Base-by-base conservation (phyloP, 2,888 invertebrate species). In the Athalia rosae region DNA sequence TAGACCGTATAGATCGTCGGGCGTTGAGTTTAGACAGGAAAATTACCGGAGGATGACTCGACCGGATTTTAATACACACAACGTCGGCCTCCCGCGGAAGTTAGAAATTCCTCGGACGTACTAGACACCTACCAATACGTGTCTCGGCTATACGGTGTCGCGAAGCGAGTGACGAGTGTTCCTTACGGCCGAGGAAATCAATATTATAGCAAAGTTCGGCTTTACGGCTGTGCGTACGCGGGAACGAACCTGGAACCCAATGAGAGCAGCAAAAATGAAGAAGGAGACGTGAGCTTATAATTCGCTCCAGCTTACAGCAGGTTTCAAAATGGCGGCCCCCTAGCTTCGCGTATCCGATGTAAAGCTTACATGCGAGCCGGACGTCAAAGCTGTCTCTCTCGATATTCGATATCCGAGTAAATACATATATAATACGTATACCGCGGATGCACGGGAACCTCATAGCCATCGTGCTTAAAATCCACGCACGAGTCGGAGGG, bases 1-100 rank as follows among this genome's bases (percentile, higher is more conserved):
- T 50, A 53, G 53, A 28, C 48, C 53, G 13, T n/a, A 28, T 62
- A 48, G 61, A 74, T 62, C 41, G 47, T 8, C 74, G 47, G 64
- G 47, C 74, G 59, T 13, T 48, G 74, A 62, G 74, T 61, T 61
- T 61, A 62, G 74, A 74, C 61, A 74, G 74, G 59, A 74, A 74
- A 74, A 74, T 74, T 74, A 74, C 74, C n/a, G 61, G 13, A 45
- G 61, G 74, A 62, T 74, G 74, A 74, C 74, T 61, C 74, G 61
- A 48, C 74, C 61, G 62, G 13, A 74, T 74, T 74, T 74, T 61
- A 74, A 74, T 74, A 74, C n/a, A 61, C 2, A 61, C 61, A 47
- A 43, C 28, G 62, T 28, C 28, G 28, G 28, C 28, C 28, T 28
- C 28, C 28, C 28, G 71, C 56, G 74, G 74, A 74, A 74, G 61